Percentiles rank a stretch among this genome's conserved stretches.
These are phyloP conservation scores for Dallia pectoralis DNA, from an alignment of 2,797 vertebrate genomes.

Conservation along the genomic window DNA sequence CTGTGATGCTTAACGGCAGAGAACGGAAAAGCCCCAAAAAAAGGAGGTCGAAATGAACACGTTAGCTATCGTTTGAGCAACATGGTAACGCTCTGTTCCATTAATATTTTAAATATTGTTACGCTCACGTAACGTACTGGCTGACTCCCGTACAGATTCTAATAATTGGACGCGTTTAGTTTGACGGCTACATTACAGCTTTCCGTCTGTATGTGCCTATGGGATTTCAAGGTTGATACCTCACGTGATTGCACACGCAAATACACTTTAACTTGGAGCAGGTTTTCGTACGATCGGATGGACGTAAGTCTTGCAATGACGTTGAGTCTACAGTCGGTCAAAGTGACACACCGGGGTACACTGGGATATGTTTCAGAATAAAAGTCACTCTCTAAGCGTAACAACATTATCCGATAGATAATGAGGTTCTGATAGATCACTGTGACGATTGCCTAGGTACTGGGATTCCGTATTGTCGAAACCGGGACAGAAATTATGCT, in stretches of 20 bases:
- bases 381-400: conserved; percentile 1
- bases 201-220: conserved; percentile 6
- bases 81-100: conserved; percentile 5
- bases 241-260: conserved; percentile 24
- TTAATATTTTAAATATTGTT: conserved; percentile 17
- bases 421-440: conserved; percentile 32
- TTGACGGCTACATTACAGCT: conserved; percentile 13
- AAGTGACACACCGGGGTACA: too few species aligned
- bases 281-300: not conserved
- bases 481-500: conserved; percentile 30
- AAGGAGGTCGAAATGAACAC: too few species aligned
- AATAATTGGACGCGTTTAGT: conserved; percentile 21
- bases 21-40: too few species aligned
- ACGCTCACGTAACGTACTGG: not conserved
- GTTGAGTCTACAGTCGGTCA: not conserved
- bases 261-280: conserved; percentile 21
- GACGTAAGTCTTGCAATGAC: conserved; percentile 21
- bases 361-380: not conserved
- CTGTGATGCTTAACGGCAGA: too few species aligned
- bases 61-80: too few species aligned
- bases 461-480: conserved; percentile 37
- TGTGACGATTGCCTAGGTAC: conserved; percentile 17
- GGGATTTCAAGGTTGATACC: conserved; percentile 20
- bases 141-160: conserved; percentile 4
- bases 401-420: not conserved